Base-by-base conservation (phyloP, 2,113 vertebrate genomes). In the Poeciliopsis turrubarensis region DNA sequence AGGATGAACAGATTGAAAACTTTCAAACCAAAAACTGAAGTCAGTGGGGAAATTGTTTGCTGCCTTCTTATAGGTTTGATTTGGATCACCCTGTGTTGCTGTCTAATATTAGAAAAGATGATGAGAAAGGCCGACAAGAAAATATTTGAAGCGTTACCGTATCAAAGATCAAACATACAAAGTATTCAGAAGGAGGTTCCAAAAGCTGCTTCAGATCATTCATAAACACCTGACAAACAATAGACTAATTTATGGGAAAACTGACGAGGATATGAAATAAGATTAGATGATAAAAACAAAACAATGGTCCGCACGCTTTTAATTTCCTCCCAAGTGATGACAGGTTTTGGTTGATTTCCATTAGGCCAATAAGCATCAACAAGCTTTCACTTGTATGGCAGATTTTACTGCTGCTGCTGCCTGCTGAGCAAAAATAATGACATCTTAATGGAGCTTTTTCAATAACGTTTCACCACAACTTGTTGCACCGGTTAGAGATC, bases 381-480 rank as follows among this genome's bases (percentile, higher is more conserved):
- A 70, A 72, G 41, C 75, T 66, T 14, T 64, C 75, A 57, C 44
- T 77, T 6, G 22, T 47, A 68, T 75, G 67, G 72, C 81, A 12
- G 74, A 37, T 68, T 67, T 70, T 32, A 32, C 6, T 78, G 68
- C 77, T 71, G 65, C 30, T 77, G 54, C 72, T 83, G 64, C 80
- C 63, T 65, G 61, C 19, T 68, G 34, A 61, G 61, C 44, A 19
- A 30, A 30, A 63, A 30, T 67, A 85, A 89, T 85, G 80, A 87
- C 80, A 8, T 79, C 82, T 86, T 89, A 89, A 89, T 86, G 84
- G 77, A 63, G 72, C 78, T 84, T 62, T 77, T 70, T 89, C 79
- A 73, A 78, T 83, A 86, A 78, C 57, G 68, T 54, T 78, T 66
- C 67, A 51, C 77, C 71, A 68, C 71, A 82, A 9, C 73, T 61